Conservation (phyloP, 2,888 invertebrate species). For the Perizoma flavofasciatum region DNA sequence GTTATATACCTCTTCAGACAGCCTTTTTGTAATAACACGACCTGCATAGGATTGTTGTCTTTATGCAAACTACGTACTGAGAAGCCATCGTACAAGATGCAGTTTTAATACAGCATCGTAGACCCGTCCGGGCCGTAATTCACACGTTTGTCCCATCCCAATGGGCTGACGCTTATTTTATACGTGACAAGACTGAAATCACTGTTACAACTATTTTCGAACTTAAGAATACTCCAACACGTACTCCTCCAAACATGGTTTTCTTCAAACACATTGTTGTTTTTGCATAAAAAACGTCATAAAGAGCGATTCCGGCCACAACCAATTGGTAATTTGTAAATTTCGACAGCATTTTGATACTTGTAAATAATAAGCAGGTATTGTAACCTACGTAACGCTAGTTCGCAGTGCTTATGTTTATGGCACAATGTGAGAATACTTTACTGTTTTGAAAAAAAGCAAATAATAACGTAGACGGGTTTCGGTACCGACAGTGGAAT, state of each 20-base stretch:
- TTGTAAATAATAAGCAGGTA: too few relatives aligned
- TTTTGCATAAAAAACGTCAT: too few relatives aligned
- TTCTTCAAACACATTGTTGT: background rate
- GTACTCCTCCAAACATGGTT: background rate
- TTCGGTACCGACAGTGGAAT: constrained; percentile 45
- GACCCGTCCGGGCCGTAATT: constrained; percentile 64
- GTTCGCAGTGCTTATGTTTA: background rate
- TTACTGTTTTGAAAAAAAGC: constrained; percentile 3
- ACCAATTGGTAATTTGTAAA: too few relatives aligned
- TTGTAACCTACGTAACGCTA: too few relatives aligned
- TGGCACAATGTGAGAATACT: background rate
- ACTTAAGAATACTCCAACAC: background rate
- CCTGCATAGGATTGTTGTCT: constrained; percentile 9
- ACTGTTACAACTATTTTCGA: constrained; percentile 41
- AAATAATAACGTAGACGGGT: constrained; percentile 12
- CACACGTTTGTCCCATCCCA: constrained; percentile 67
- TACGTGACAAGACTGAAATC: constrained; percentile 70
- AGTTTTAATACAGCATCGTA: constrained; percentile 62
- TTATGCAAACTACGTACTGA: constrained; percentile 14
- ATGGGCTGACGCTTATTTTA: constrained; percentile 71
- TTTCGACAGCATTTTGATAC: too few relatives aligned
- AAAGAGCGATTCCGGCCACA: too few relatives aligned
- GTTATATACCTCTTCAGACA: too few relatives aligned
- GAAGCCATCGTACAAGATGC: constrained; percentile 52
- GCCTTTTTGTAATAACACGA: too few relatives aligned